Evolutionary conservation across 2,888 invertebrate species (phyloP).

Genomic region (Lasioglossum malachurum): DNA sequence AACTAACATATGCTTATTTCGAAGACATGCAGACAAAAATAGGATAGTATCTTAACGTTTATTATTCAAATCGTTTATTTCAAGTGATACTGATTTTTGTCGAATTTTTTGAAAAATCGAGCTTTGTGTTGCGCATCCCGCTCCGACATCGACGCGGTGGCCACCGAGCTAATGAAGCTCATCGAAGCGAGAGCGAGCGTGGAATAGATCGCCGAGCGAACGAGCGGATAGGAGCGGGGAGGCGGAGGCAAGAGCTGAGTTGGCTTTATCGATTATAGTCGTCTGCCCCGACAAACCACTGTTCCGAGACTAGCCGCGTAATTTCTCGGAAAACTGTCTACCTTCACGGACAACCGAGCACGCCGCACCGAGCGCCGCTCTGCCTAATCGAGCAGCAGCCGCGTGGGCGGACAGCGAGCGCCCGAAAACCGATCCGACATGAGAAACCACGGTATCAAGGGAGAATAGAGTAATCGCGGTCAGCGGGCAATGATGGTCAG

Average conservation of each 20-base stretch:
- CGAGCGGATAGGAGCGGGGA: not conserved
- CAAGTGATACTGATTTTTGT: not conserved
- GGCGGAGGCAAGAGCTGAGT: not conserved
- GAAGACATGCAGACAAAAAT: too few species aligned
- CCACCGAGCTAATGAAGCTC: conserved; percentile 58
- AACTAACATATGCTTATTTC: too few species aligned
- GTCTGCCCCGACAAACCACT: conserved; percentile 17
- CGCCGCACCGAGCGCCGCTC: not conserved
- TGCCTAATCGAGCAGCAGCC: not conserved
- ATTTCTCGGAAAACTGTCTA: conserved; percentile 61
- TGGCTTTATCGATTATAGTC: conserved; percentile 10
- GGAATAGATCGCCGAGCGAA: conserved; percentile 1
- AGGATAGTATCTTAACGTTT: too few species aligned
- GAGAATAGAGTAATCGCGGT: not conserved
- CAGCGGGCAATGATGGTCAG: not conserved
- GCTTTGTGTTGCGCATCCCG: not conserved
- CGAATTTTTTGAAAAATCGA: not conserved
- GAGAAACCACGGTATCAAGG: not conserved
- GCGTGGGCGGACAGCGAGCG: not conserved
- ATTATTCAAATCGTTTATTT: not conserved
- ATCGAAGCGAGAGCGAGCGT: conserved; percentile 21
- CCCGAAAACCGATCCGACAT: not conserved
- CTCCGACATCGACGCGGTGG: conserved; percentile 49
- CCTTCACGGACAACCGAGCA: conserved; percentile 5
- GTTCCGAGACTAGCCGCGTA: conserved; percentile 43